Conservation (phyloP, 2,797 vertebrate species). For the Diplodus puntazzo region DNA sequence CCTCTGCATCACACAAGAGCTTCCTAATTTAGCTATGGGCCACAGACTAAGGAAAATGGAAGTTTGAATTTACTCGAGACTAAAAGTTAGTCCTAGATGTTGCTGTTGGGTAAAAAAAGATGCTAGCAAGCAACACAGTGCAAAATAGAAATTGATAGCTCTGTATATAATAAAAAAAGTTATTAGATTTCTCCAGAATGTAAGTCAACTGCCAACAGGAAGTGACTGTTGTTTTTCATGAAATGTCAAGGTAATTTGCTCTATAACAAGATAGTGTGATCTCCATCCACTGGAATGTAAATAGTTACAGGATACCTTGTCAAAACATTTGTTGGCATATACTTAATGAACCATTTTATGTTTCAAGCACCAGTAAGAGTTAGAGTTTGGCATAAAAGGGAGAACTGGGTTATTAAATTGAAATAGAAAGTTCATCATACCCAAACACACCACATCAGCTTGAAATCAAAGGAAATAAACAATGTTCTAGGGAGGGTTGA, state of each 20-base stretch:
- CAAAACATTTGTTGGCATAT: background rate
- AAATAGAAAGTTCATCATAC: background rate
- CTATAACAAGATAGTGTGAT: background rate
- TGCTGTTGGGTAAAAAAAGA: too few species aligned
- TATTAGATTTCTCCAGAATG: too few species aligned
- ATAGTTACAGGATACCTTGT: background rate
- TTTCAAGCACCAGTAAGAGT: background rate
- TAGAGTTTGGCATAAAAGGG: background rate
- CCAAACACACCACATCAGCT: background rate
- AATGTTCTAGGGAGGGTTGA: background rate
- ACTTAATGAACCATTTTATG: background rate
- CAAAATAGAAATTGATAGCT: too few species aligned
- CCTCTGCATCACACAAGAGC: too few species aligned
- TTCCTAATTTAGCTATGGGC: too few species aligned
- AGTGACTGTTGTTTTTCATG: too few species aligned
- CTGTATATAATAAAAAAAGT: too few species aligned
- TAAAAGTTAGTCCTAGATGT: too few species aligned
- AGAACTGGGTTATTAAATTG: background rate
- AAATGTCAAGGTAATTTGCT: background rate
- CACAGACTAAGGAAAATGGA: too few species aligned
- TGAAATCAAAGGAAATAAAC: background rate
- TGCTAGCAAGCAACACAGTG: too few species aligned
- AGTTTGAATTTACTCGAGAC: too few species aligned
- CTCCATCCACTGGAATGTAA: background rate
- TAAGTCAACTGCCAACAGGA: too few species aligned